These are phyloP conservation scores for Zingel zingel DNA, from an alignment of 2,113 vertebrate genomes.

Conservation along the genomic window DNA sequence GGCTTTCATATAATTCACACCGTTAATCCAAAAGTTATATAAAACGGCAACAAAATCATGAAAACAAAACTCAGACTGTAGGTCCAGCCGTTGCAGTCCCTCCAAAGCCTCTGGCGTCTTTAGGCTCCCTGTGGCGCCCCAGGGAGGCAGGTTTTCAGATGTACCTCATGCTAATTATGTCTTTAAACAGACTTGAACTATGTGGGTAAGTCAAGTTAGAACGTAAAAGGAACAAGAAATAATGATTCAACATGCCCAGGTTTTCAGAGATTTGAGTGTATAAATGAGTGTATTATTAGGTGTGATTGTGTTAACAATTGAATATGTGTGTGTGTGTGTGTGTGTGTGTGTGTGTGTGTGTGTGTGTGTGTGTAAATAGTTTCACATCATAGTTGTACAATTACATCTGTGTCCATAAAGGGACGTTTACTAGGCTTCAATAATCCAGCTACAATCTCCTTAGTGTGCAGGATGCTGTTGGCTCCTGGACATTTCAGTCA, in stretches of 20 bases:
- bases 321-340: not conserved
- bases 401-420: constrained; percentile 38
- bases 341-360: no score
- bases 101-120: not conserved
- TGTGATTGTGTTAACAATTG: constrained; percentile 1
- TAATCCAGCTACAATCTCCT: constrained; percentile 19
- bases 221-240: constrained; percentile 9
- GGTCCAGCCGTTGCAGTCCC: not conserved
- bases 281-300: constrained; percentile 20
- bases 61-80: constrained; percentile 3
- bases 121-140: not conserved
- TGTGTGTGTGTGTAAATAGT: constrained; percentile 20
- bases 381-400: constrained; percentile 18
- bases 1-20: constrained; percentile 15
- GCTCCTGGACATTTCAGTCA: not conserved
- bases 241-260: not conserved
- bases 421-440: constrained; percentile 28
- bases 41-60: constrained; percentile 27
- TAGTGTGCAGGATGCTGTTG: constrained; percentile 10
- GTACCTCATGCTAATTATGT: constrained; percentile 40
- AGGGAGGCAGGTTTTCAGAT: no score
- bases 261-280: not conserved
- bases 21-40: constrained; percentile 13
- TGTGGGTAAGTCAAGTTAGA: constrained; percentile 7
- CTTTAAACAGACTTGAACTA: constrained; percentile 53